phyloP scores from a whole-genome alignment of 2,797 vertebrate genomes.

The Dallia pectoralis region DNA sequence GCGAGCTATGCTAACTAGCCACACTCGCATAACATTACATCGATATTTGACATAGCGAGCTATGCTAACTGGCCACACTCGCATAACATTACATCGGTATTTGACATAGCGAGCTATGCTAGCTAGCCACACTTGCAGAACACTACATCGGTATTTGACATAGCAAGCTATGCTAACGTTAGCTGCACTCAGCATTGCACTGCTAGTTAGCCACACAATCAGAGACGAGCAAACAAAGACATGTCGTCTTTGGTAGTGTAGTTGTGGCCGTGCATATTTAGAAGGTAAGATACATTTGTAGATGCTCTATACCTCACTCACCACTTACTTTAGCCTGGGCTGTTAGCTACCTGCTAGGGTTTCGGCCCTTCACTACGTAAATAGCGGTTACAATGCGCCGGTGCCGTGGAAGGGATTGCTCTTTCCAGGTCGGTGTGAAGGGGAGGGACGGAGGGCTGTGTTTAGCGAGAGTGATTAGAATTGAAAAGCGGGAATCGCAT shows the following conservation, averaged over 20 bases:
- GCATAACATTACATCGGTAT: conserved; percentile 68
- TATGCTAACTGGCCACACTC: conserved; percentile 42
- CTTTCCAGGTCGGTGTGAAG: conserved; percentile 60
- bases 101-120: conserved; percentile 66
- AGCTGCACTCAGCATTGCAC: conserved; percentile 48
- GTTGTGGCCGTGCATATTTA: conserved; percentile 18
- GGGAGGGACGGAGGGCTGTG: conserved; percentile 64
- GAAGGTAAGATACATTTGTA: conserved; percentile 19
- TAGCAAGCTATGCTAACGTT: conserved; percentile 45
- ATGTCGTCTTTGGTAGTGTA: conserved; percentile 29
- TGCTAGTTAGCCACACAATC: conserved; percentile 43
- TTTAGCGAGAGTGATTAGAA: conserved; percentile 47
- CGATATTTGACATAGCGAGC: too few relatives aligned
- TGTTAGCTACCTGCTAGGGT: conserved; percentile 1
- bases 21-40: conserved; percentile 51
- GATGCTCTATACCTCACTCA: not conserved
- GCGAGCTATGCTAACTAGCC: conserved; percentile 46
- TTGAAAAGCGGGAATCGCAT: conserved; percentile 35
- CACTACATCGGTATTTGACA: conserved; percentile 69
- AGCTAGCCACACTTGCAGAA: conserved; percentile 59
- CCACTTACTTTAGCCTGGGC: not conserved
- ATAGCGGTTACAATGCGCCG: conserved; percentile 19
- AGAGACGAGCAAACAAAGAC: conserved; percentile 56
- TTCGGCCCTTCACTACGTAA: conserved; percentile 49
- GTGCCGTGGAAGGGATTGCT: conserved; percentile 63